Conservation (phyloP, 2,888 invertebrate species). For the Lasioglossum figueresi region DNA sequence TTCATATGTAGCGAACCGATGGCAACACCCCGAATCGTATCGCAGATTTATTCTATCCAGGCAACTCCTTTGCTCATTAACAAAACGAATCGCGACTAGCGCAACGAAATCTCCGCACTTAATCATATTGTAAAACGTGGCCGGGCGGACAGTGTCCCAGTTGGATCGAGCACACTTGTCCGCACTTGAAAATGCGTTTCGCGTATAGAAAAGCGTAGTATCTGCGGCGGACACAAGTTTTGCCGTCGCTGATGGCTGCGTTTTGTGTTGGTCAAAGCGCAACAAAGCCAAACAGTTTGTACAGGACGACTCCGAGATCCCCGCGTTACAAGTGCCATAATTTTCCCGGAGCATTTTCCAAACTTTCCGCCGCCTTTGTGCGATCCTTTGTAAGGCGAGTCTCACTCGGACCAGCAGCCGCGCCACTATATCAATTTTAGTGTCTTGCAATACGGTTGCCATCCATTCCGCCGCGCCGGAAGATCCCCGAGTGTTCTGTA, state of each 20-base stretch:
- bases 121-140: neutral
- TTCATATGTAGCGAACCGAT: too few relatives aligned
- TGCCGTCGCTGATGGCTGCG: neutral
- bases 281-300: conserved; percentile 16
- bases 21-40: neutral
- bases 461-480: conserved; percentile 41
- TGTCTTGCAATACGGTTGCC: conserved; percentile 51
- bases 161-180: conserved; percentile 2
- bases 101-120: neutral
- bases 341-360: conserved; percentile 44
- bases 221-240: conserved; percentile 3
- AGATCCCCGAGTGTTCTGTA: conserved; percentile 34
- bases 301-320: neutral
- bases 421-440: conserved; percentile 62
- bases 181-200: neutral
- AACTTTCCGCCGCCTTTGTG: conserved; percentile 39
- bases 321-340: conserved; percentile 34
- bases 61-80: neutral
- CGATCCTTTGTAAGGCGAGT: conserved; percentile 31
- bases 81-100: neutral
- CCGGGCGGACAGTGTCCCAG: neutral
- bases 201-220: neutral
- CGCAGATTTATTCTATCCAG: neutral
- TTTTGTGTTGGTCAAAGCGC: conserved; percentile 17
- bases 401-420: conserved; percentile 20